phyloP scores from a whole-genome alignment of 2,113 vertebrate species.

The Nettapus auritus region DNA sequence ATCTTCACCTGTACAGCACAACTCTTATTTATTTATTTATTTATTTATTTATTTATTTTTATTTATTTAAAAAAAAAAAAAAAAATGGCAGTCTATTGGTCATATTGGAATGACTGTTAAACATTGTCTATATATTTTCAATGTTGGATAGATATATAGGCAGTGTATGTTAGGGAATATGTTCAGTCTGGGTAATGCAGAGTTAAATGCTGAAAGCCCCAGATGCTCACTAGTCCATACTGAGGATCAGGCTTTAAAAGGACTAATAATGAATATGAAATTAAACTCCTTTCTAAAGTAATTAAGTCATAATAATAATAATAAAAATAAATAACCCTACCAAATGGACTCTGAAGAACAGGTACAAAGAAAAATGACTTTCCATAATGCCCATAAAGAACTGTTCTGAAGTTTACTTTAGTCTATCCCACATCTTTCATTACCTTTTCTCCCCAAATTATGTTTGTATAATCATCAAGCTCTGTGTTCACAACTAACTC shows the following conservation, averaged over 20 bases:
- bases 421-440: too few relatives aligned
- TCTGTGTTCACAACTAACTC: too few relatives aligned
- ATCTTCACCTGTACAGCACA: background rate
- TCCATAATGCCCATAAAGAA: too few relatives aligned
- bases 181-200: background rate
- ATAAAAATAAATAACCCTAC: too few relatives aligned
- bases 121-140: background rate
- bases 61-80: background rate
- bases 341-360: too few relatives aligned
- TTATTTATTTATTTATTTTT: background rate
- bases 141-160: background rate
- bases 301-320: background rate
- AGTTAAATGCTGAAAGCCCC: background rate
- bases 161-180: background rate
- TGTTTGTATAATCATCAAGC: too few relatives aligned
- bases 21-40: background rate
- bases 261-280: background rate
- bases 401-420: too few relatives aligned
- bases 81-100: background rate
- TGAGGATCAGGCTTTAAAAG: background rate
- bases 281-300: constrained; percentile 8
- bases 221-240: background rate
- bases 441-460: too few relatives aligned
- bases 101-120: background rate
- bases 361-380: too few relatives aligned